phyloP scores from a whole-genome alignment of 2,113 vertebrate genomes.

The Pachycephala philippinensis region DNA sequence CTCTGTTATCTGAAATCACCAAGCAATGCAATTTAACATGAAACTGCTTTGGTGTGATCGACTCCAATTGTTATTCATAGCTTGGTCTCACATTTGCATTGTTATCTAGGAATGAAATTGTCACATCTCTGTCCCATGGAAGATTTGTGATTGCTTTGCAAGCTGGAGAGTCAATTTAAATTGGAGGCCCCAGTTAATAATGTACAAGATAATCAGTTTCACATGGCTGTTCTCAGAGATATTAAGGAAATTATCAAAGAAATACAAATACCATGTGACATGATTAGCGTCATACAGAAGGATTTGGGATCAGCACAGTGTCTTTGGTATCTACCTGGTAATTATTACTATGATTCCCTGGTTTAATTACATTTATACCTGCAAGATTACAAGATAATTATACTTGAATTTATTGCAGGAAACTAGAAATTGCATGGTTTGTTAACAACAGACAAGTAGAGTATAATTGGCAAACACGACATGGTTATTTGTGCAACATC shows the following conservation, averaged over 20 bases:
- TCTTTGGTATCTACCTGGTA: background rate
- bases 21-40: background rate
- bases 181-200: background rate
- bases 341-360: background rate
- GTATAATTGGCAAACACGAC: background rate
- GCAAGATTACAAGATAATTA: conserved; percentile 29
- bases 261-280: background rate
- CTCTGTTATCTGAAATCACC: background rate
- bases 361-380: conserved; percentile 29
- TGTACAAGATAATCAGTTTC: conserved; percentile 20
- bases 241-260: background rate
- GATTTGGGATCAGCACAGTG: background rate
- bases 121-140: background rate
- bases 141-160: conserved; percentile 14
- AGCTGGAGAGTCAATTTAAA: conserved; percentile 10
- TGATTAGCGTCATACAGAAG: background rate
- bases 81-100: conserved; percentile 1
- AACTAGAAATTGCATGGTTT: conserved; percentile 1
- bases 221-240: background rate
- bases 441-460: conserved; percentile 29
- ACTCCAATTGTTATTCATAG: background rate
- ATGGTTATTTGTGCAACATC: conserved; percentile 3
- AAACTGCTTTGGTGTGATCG: background rate
- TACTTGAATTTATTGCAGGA: conserved; percentile 3
- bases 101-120: conserved; percentile 16